phyloP scores from a whole-genome alignment of 2,113 vertebrate genomes.

The Hippocampus comes region DNA sequence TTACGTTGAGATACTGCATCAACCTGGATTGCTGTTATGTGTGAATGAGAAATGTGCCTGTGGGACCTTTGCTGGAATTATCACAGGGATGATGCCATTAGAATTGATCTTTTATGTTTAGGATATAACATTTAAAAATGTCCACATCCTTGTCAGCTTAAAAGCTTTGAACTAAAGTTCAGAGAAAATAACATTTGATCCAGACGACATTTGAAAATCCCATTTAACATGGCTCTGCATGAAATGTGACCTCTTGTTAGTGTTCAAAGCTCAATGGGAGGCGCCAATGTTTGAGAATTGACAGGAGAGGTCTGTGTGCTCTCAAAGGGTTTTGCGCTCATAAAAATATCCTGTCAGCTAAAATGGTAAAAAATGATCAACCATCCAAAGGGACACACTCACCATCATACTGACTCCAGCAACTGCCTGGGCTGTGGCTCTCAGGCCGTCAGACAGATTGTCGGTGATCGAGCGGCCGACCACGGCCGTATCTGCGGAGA shows the following conservation, averaged over 20 bases:
- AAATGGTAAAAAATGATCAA: background rate
- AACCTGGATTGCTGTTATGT: background rate
- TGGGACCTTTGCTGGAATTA: background rate
- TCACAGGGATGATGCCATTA: background rate
- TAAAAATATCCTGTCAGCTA: background rate
- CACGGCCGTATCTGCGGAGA: constrained; percentile 86
- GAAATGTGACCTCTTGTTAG: background rate
- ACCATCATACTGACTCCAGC: constrained; percentile 97
- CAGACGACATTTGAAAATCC: background rate
- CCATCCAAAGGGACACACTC: constrained; percentile 20
- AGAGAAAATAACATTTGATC: background rate
- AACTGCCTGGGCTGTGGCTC: constrained; percentile 85
- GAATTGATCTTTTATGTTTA: background rate
- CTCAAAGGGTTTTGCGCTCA: background rate
- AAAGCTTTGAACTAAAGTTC: background rate
- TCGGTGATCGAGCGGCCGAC: constrained; percentile 88
- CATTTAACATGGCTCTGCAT: background rate
- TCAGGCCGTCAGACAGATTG: constrained; percentile 93
- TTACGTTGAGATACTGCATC: background rate
- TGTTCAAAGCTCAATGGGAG: background rate
- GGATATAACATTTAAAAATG: background rate
- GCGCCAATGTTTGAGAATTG: background rate
- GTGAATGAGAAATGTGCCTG: background rate
- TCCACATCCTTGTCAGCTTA: background rate
- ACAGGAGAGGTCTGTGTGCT: background rate